These are phyloP conservation scores for Drosophila austrosaltans DNA, from an alignment of 2,888 invertebrate species.

Conservation along the genomic window DNA sequence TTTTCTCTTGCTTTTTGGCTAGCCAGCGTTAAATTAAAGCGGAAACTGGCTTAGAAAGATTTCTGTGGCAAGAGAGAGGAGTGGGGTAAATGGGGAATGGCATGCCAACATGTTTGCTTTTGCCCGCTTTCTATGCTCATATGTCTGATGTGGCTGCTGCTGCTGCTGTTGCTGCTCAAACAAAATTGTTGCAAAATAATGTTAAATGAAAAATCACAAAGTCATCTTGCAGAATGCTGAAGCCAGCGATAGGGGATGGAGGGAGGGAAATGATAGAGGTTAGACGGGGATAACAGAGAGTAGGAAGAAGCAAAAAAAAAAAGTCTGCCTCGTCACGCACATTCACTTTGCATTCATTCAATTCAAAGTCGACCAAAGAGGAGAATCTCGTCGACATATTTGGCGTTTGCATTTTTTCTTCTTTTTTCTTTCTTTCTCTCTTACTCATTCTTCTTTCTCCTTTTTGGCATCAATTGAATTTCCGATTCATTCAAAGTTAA, in stretches of 20 bases:
- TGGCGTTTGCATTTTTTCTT: constrained; percentile 39
- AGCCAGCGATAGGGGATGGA: neutral
- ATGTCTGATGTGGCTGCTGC: constrained; percentile 37
- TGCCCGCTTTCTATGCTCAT: constrained; percentile 55
- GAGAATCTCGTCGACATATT: constrained; percentile 37
- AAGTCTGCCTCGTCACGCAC: constrained; percentile 60
- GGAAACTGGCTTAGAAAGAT: constrained; percentile 63
- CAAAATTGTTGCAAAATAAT: constrained; percentile 75
- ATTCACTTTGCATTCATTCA: constrained; percentile 76
- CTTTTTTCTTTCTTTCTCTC: constrained; percentile 37
- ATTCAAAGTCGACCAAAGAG: constrained; percentile 31
- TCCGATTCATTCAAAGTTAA: constrained; percentile 56
- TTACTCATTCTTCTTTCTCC: constrained; percentile 10
- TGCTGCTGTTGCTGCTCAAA: constrained; percentile 11
- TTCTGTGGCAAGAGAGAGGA: constrained; percentile 5
- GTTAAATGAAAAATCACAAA: constrained; percentile 77
- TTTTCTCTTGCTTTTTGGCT: constrained; percentile 26
- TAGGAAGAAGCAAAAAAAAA: no score
- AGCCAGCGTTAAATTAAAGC: constrained; percentile 76
- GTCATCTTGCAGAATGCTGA: constrained; percentile 54
- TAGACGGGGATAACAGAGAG: no score
- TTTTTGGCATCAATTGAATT: constrained; percentile 65
- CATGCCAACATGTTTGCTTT: constrained; percentile 63
- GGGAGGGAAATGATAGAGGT: neutral
- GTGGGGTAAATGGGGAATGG: neutral